A percentile compares a stretch with the other conserved stretches of the same genome.
phyloP scores from a whole-genome alignment of 2,113 vertebrate genomes.

The Campylorhamphus procurvoides region DNA sequence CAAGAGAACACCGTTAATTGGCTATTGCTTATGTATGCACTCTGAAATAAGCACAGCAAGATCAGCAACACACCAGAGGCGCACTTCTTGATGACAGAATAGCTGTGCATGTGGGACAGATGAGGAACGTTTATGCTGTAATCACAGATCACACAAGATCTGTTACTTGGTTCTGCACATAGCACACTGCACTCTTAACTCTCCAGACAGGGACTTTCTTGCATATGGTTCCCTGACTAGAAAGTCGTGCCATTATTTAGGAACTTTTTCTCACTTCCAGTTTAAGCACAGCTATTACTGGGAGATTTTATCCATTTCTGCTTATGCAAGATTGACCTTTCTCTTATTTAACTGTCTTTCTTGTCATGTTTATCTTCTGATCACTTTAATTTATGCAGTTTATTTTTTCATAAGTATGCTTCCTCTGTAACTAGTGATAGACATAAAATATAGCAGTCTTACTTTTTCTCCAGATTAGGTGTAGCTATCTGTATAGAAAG shows the following conservation, averaged over 20 bases:
- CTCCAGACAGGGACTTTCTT: neutral
- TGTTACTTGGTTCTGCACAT: accelerated
- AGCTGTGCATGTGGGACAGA: neutral
- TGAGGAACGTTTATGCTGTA: neutral
- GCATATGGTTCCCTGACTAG: neutral
- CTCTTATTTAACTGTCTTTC: neutral
- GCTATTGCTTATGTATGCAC: neutral
- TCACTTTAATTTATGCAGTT: neutral
- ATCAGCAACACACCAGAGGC: neutral
- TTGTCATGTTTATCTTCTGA: neutral
- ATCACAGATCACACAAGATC: neutral
- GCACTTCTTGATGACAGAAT: neutral
- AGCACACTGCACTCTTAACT: accelerated
- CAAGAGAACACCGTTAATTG: neutral
- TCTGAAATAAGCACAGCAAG: neutral
- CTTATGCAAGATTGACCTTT: neutral
- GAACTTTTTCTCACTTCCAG: neutral
- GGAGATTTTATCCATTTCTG: neutral
- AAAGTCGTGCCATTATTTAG: neutral
- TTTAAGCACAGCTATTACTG: neutral
- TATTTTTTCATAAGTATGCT: neutral
- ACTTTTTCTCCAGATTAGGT: neutral
- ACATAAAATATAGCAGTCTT: neutral
- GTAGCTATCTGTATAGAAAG: neutral
- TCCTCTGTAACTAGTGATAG: neutral